These are phyloP conservation scores for Zosterops pallidus DNA, from an alignment of 2,113 vertebrate species.

Conservation along the genomic window DNA sequence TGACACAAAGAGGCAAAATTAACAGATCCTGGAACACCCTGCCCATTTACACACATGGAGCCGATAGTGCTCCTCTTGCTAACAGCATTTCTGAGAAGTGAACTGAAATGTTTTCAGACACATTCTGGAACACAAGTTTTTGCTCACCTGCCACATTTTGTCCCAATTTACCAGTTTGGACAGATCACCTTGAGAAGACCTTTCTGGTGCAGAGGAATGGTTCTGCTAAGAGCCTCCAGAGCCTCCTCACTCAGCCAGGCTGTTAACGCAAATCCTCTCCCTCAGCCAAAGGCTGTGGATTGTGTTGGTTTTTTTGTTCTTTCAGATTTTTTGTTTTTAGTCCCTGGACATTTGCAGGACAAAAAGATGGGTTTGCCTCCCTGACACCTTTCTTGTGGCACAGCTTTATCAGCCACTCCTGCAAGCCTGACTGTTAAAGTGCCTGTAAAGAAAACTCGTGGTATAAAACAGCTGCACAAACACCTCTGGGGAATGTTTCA, in stretches of 20 bases:
- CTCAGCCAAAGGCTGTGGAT: background rate
- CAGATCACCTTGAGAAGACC: background rate
- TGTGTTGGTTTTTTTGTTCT: no score
- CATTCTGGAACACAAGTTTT: background rate
- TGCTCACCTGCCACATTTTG: background rate
- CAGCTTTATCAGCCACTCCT: background rate
- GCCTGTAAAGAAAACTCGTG: background rate
- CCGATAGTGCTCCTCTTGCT: background rate
- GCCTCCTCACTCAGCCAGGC: background rate
- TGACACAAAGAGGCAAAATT: background rate
- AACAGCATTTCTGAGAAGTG: background rate
- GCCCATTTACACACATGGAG: accelerated
- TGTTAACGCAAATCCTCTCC: background rate
- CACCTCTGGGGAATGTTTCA: background rate
- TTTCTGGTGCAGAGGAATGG: background rate
- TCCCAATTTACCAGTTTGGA: background rate
- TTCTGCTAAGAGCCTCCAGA: background rate
- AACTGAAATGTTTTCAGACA: background rate
- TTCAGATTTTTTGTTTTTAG: background rate
- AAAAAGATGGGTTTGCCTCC: background rate
- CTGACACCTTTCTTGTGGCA: background rate
- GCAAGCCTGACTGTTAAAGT: background rate
- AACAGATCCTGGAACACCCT: accelerated
- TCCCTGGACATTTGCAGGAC: background rate
- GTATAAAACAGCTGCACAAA: background rate